Base-by-base conservation (phyloP, 1,140 invertebrate genomes). In the Palaemon carinicauda region DNA sequence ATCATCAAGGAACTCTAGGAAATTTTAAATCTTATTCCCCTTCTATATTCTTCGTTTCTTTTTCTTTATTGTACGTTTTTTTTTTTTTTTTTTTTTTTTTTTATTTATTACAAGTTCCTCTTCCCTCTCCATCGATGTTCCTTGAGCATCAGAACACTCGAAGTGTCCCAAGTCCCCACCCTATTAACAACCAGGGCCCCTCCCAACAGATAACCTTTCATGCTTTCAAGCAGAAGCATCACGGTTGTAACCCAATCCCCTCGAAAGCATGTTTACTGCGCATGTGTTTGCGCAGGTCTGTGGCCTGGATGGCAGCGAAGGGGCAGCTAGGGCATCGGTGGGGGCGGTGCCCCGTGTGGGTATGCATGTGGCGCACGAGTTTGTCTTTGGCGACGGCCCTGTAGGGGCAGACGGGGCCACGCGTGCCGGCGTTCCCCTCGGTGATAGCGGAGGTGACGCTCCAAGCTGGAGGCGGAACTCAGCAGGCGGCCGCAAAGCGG, bases 351-450 rank as follows among this genome's bases (percentile, higher is more conserved):
- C 85, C 85, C 17, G 85, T 87, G 79, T 87, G 85, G 2, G 78
- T 87, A 79, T 81, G 85, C 19, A 87, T 60, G 79, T 87, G 85
- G 31, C 85, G 85, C 27, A 87, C 85, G 10, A 87, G 69, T 54
- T 87, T 87, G 52, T 87, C 85, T 54, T 73, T 74, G 69, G 85
- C 79, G 53, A 87, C 79, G 31, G 85, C 78, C 24, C 85, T 78
- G 69, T 87, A 87, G 10, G 85, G 79, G 91, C 96, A 97, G 88
- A 94, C 93, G 88, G 94, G 94, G 91, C 96, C 97, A 41, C 89
- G 94, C 94, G 69, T 88, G 84, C 19, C 79, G 83, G 15, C 89
- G 78, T 65, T 89, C 89, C 60, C 89, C 89, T 14, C 82, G 75
- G 73, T 89, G 89, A 56, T 87, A 88, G 27, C 84, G 82, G 69